Conservation (phyloP, 2,797 vertebrate genomes). For the Coregonus ussuriensis region DNA sequence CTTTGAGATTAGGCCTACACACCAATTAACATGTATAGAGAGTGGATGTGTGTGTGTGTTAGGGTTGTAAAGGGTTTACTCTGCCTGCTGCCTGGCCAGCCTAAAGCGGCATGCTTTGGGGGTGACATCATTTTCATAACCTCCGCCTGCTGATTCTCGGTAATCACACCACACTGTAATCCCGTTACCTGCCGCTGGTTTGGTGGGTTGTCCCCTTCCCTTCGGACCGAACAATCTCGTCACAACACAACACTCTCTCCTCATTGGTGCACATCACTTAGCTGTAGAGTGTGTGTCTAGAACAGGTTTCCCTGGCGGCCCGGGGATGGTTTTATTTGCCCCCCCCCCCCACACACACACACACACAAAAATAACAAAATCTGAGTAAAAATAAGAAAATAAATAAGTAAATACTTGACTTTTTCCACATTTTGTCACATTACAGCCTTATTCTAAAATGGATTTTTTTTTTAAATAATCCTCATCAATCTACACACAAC, state of each 20-base stretch:
- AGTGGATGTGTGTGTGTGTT: constrained; percentile 61
- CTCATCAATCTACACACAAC: no score
- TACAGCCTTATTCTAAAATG: no score
- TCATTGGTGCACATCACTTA: constrained; percentile 55
- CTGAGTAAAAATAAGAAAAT: no score
- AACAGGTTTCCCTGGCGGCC: no score
- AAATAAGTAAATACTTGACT: no score
- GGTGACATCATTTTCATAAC: constrained; percentile 79
- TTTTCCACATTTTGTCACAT: no score
- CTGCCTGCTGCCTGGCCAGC: constrained; percentile 62
- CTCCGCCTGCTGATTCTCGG: constrained; percentile 57
- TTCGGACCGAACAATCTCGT: constrained; percentile 41
- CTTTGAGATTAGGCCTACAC: constrained; percentile 54
- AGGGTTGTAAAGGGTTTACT: constrained; percentile 70
- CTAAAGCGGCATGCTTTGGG: constrained; percentile 64
- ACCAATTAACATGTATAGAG: constrained; percentile 57
- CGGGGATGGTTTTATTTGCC: no score
- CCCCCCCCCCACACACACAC: no score
- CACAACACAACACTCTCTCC: constrained; percentile 49
- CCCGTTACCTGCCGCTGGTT: constrained; percentile 58
- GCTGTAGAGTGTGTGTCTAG: no score
- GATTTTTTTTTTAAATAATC: no score
- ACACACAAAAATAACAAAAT: no score
- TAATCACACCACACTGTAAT: constrained; percentile 11
- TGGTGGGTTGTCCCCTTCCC: not conserved